Evolutionary conservation across 2,888 invertebrate genomes (phyloP).

Genomic region (Tiphia femorata): DNA sequence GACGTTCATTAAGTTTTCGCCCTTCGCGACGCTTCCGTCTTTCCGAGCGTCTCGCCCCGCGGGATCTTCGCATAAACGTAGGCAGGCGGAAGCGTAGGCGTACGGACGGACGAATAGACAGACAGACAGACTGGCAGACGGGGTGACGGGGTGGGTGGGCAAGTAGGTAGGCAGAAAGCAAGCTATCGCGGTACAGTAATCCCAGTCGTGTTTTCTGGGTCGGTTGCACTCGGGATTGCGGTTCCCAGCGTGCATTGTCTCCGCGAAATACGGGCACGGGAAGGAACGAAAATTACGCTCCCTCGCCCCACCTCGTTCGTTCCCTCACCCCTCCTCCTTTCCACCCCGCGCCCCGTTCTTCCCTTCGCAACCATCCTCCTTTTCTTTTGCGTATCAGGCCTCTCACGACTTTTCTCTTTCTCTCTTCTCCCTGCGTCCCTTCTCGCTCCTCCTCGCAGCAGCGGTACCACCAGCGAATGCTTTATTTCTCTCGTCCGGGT

Average conservation of each 20-base stretch:
- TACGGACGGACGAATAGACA: conserved; percentile 30
- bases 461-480: no score
- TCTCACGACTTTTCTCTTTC: neutral
- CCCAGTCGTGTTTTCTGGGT: conserved; percentile 47
- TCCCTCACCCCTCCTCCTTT: conserved; percentile 28
- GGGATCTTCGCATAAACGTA: conserved; percentile 20
- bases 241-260: conserved; percentile 46
- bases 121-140: conserved; percentile 25
- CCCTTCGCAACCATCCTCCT: neutral
- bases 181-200: conserved; percentile 47
- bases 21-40: conserved; percentile 17
- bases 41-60: conserved; percentile 14
- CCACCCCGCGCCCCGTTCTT: conserved; percentile 5
- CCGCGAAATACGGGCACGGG: conserved; percentile 42
- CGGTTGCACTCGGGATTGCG: conserved; percentile 51
- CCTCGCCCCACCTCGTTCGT: conserved; percentile 21
- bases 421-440: neutral
- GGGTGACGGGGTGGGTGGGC: neutral
- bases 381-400: neutral
- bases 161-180: conserved; percentile 22
- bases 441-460: neutral
- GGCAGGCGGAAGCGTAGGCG: conserved; percentile 31
- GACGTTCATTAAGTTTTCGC: neutral
- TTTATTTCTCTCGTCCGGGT: no score
- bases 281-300: conserved; percentile 49